phyloP scores from a whole-genome alignment of 2,888 invertebrate species.

The Gymnosoma rotundatum region DNA sequence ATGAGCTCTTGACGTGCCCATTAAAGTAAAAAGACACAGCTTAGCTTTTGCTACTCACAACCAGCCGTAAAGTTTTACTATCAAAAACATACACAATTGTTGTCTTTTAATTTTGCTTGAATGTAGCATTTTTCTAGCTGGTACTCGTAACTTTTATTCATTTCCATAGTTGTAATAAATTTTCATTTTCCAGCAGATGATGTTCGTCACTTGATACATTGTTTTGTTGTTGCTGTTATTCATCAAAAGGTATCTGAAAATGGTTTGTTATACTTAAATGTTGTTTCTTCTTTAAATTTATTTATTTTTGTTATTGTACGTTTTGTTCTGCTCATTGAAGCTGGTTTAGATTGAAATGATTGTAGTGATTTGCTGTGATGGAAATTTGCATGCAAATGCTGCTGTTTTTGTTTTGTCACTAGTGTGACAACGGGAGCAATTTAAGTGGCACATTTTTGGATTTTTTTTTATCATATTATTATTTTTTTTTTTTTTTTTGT shows the following conservation, averaged over 20 bases:
- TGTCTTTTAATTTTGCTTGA: slow-evolving; percentile 25
- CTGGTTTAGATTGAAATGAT: slow-evolving; percentile 44
- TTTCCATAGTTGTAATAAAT: slow-evolving; percentile 58
- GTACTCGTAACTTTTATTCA: slow-evolving; percentile 42
- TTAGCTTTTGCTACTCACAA: not conserved
- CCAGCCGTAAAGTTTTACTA: slow-evolving; percentile 18
- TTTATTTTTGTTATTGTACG: not conserved
- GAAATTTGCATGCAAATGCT: slow-evolving; percentile 70
- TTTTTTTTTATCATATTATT: not conserved
- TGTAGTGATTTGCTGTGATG: slow-evolving; percentile 67
- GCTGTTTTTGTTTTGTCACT: slow-evolving; percentile 60
- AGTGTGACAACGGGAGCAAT: slow-evolving; percentile 71
- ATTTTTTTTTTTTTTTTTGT: not conserved
- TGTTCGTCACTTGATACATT: slow-evolving; percentile 61
- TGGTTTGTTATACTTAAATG: slow-evolving; percentile 68
- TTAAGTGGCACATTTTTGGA: slow-evolving; percentile 68
- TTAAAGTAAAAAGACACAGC: slow-evolving; percentile 59
- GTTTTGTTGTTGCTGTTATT: slow-evolving; percentile 47
- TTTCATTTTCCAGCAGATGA: slow-evolving; percentile 54
- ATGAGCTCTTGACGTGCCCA: slow-evolving; percentile 70
- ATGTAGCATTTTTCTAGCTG: slow-evolving; percentile 28
- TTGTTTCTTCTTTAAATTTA: slow-evolving; percentile 53
- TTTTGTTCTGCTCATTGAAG: not conserved
- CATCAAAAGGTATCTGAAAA: slow-evolving; percentile 38
- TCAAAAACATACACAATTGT: slow-evolving; percentile 17